A percentile compares a stretch with the other conserved stretches of the same genome.
Evolutionary conservation across 1,140 invertebrate genomes (phyloP).

Genomic region (Drosophila nigromelanica): DNA sequence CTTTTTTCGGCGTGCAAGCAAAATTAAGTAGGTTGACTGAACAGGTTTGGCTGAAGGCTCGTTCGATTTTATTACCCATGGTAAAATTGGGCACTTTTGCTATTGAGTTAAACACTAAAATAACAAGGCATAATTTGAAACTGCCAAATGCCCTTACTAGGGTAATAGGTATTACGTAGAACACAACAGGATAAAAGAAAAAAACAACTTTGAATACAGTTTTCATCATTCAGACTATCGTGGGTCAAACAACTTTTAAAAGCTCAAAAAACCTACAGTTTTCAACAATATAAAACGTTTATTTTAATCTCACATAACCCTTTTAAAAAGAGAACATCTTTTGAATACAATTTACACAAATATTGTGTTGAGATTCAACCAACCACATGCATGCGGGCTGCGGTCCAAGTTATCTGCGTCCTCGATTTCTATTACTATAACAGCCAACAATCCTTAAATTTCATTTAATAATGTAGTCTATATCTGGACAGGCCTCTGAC

Average conservation of each 20-base stretch:
- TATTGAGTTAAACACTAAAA: slow-evolving; percentile 29
- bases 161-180: no score
- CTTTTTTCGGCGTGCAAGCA: slow-evolving; percentile 5
- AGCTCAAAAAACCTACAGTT: no score
- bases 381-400: not conserved
- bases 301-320: no score
- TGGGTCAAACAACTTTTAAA: no score
- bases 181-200: no score
- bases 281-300: no score
- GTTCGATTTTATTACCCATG: slow-evolving; percentile 16
- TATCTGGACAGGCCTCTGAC: slow-evolving; percentile 43
- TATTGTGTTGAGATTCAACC: no score
- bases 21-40: slow-evolving; percentile 47
- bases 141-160: not conserved
- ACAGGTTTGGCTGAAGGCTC: not conserved
- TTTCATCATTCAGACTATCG: no score
- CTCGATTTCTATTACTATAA: not conserved
- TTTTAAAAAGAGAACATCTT: not conserved
- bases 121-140: slow-evolving; percentile 25
- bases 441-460: not conserved
- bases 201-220: no score
- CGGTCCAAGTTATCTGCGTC: not conserved
- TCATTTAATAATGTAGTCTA: slow-evolving; percentile 9
- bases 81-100: slow-evolving; percentile 12
- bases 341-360: not conserved